Base-by-base conservation (phyloP, 2,888 invertebrate species). In the Criorhina ranunculi region DNA sequence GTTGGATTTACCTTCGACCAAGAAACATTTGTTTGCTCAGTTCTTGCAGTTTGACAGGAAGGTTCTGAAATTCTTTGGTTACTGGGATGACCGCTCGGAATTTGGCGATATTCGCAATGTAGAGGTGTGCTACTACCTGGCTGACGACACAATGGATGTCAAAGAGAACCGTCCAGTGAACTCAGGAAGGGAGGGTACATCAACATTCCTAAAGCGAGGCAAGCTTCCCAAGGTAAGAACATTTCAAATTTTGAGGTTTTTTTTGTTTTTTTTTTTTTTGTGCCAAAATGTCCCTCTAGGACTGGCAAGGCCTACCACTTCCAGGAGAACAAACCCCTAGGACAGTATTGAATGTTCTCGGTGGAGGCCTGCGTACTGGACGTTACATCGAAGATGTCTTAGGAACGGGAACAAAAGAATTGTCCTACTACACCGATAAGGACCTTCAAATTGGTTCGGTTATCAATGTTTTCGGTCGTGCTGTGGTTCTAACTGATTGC, bases 71-170 rank as follows among this genome's bases (percentile, higher is more conserved):
- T 98, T 98, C 91, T 94, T 94, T 88, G 98, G 96, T 12, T 97
- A 96, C 90, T 98, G 98, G 98, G 97, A 98, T 89, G 98, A 98
- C 89, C 94, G 95, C 0, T 94, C 94, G 0, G 94, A 95, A 89
- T 95, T 95, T 89, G 98, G 98, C 0, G 94, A 95, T 75, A 91
- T 97, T 24, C 95, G 97, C 87, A 93, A 95, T 88, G 91, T 98
- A 78, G 95, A 97, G 89, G 93, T 98, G 11, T 95, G 96, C 89
- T 98, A 96, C 90, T 98, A 95, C 91, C 92, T 98, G 55, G 95
- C 96, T 0, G 98, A 98, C 89, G 96, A 97, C 88, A 97, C 97
- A 0, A 95, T 98, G 8, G 97, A 98, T 91, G 95, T 98, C 5
- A 95, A 95, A 88, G 98, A 98, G 92, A 93, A 93, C 46, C 90